These are phyloP conservation scores for Agrotis exclamationis DNA, from an alignment of 2,888 invertebrate species.

Conservation along the genomic window DNA sequence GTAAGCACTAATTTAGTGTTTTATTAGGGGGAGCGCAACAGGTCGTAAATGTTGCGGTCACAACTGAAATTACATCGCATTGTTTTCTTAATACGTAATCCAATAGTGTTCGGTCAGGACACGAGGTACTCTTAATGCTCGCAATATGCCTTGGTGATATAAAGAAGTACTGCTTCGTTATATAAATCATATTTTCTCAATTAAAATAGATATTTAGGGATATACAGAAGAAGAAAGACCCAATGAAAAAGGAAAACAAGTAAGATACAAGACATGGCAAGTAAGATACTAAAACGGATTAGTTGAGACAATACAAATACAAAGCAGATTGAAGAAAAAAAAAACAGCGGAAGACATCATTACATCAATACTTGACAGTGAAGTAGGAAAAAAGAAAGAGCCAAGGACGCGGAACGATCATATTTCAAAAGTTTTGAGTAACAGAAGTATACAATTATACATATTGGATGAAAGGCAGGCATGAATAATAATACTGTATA, in stretches of 20 bases:
- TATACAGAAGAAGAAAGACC: background rate
- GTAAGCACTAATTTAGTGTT: conserved; percentile 53
- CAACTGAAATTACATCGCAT: conserved; percentile 84
- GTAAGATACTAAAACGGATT: background rate
- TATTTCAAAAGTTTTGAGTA: conserved; percentile 22
- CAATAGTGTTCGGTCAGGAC: conserved; percentile 74
- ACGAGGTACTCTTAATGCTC: conserved; percentile 27
- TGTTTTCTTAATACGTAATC: conserved; percentile 82
- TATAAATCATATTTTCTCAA: background rate
- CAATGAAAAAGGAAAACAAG: background rate
- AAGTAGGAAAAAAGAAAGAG: conserved; percentile 13
- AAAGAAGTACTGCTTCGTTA: background rate
- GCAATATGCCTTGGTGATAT: background rate
- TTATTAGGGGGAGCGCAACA: conserved; percentile 71
- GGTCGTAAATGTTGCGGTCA: conserved; percentile 83
- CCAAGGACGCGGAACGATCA: conserved; percentile 4
- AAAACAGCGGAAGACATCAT: background rate
- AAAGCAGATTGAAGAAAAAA: background rate
- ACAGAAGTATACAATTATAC: conserved; percentile 19
- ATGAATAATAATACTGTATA: conserved; percentile 26
- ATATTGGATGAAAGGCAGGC: background rate
- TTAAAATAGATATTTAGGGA: background rate
- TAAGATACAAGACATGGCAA: background rate
- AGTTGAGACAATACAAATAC: background rate
- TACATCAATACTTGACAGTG: background rate